Conservation (phyloP, 2,113 vertebrate genomes). For the Lasiurus cinereus region DNA sequence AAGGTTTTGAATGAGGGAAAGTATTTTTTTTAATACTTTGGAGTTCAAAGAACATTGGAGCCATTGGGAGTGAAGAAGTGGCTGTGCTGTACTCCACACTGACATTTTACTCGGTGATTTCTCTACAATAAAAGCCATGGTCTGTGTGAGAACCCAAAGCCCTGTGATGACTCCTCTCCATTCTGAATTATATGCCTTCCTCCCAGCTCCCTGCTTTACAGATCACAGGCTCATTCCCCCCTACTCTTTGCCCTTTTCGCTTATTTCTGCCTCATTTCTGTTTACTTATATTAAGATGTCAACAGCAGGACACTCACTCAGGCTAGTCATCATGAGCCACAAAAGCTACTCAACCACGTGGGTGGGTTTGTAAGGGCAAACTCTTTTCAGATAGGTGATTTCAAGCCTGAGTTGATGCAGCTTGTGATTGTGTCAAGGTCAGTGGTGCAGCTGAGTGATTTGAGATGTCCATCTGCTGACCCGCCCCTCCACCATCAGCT, state of each 20-base stretch:
- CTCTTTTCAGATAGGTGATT: neutral
- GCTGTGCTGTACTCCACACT: neutral
- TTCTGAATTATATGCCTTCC: neutral
- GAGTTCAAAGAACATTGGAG: neutral
- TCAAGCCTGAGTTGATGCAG: neutral
- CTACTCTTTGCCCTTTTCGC: neutral
- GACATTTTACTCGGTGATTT: constrained; percentile 24
- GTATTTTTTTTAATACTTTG: neutral
- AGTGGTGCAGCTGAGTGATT: neutral
- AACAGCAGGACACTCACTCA: neutral
- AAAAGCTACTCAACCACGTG: neutral
- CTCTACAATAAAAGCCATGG: neutral
- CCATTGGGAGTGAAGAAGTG: neutral
- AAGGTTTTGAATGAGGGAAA: constrained; percentile 25
- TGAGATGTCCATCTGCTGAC: neutral
- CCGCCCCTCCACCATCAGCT: neutral
- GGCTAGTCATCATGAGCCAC: neutral
- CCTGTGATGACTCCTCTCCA: neutral
- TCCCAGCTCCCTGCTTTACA: neutral
- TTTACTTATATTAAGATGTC: neutral
- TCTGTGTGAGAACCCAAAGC: neutral
- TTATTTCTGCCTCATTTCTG: constrained; percentile 32
- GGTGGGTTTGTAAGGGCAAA: neutral
- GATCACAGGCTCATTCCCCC: neutral
- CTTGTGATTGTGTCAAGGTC: neutral